Evolutionary conservation across 2,888 invertebrate species (phyloP), one percentile per base, ranked within the genome.

Genomic region (Volucella bombylans): DNA sequence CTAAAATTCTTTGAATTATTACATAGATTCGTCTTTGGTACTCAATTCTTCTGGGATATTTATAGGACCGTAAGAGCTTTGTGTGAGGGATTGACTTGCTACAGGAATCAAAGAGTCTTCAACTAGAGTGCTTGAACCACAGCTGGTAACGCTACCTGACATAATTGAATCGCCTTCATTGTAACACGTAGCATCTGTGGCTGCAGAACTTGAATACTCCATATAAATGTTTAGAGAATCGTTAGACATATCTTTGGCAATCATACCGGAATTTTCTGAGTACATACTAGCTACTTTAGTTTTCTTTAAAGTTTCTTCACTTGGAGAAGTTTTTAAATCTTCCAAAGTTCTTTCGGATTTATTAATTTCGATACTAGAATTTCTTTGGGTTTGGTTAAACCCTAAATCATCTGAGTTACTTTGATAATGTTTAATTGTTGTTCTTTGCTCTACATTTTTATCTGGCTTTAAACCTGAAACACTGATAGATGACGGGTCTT

Each of bases 121-220:
- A 69, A 97, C 95, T 93, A 97, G 94, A 12, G 96, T 96, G 90
- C 96, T 96, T 74, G 96, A 96, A 87, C 96, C 96, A 86, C 94
- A 94, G 90, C 96, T 96, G 18, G 96, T 96, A 69, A 96, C 94
- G 90, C 96, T 96, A 69, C 96, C 96, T 0, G 96, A 96, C 95
- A 96, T 96, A 49, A 96, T 94, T 0, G 96, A 97, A 89, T 96
- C 96, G 0, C 95, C 95, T 90, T 96, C 96, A 87, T 95, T 96
- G 89, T 96, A 96, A 89, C 96, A 96, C 0, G 96, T 96, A 11
- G 96, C 96, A 88, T 96, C 94, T 1, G 96, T 96, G 0, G 96
- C 96, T 0, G 96, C 96, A 87, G 96, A 96, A 9, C 96, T 95
- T 0, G 94, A 95, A 3, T 94, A 95, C 88, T 96, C 96, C 68